Evolutionary conservation across 2,888 invertebrate species (phyloP).

Genomic region (Sussaba pulchella): DNA sequence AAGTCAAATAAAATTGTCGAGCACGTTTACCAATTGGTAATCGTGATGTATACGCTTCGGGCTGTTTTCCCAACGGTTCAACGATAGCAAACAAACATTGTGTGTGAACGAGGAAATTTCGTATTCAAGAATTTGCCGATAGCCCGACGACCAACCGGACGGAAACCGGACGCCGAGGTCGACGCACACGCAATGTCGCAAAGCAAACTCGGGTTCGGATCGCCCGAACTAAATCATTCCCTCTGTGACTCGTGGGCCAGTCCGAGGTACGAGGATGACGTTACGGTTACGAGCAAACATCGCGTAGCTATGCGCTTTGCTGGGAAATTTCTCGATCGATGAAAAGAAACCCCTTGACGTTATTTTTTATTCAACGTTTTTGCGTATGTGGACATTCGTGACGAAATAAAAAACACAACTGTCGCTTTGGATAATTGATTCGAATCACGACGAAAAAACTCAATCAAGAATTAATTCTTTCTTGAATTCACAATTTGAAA

Average conservation of each 20-base stretch:
- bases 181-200: conserved; percentile 28
- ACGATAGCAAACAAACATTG: not conserved
- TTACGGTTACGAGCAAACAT: conserved; percentile 65
- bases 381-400: not conserved
- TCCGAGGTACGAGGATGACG: conserved; percentile 16
- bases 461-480: no score
- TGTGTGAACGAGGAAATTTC: not conserved
- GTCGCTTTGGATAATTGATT: not conserved
- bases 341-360: conserved; percentile 29
- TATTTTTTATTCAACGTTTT: conserved; percentile 33
- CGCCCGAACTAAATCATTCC: conserved; percentile 75
- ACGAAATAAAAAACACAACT: not conserved
- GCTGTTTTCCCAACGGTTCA: not conserved
- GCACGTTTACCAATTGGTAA: conserved; percentile 25
- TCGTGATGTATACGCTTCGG: not conserved
- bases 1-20: no score
- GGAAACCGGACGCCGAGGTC: not conserved
- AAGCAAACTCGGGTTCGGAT: conserved; percentile 31
- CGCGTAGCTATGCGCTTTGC: conserved; percentile 68
- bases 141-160: conserved; percentile 3
- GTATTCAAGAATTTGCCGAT: conserved; percentile 53
- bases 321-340: conserved; percentile 69
- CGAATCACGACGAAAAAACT: not conserved
- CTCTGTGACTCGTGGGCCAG: conserved; percentile 68
- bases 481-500: no score